Evolutionary conservation across 2,888 invertebrate species (phyloP).

Genomic region (Lasioglossum figueresi): DNA sequence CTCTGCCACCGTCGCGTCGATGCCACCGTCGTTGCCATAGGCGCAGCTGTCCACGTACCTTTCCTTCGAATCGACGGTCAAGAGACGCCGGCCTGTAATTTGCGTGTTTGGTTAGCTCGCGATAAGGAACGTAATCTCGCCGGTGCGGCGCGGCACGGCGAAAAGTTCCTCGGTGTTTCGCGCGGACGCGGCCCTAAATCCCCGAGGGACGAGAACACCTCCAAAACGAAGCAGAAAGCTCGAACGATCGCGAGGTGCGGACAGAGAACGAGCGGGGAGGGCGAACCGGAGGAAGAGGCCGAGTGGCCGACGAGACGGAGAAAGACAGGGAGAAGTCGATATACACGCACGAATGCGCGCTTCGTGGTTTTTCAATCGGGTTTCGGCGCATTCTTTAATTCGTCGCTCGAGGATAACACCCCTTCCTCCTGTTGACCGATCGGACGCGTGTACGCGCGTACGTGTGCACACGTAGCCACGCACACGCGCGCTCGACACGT

Average conservation of each 20-base stretch:
- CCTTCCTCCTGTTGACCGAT: constrained; percentile 45
- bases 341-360: constrained; percentile 65
- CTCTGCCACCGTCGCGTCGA: background rate
- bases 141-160: constrained; percentile 12
- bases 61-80: background rate
- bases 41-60: background rate
- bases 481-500: constrained; percentile 47
- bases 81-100: constrained; percentile 13
- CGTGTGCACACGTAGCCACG: constrained; percentile 26
- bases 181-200: constrained; percentile 63
- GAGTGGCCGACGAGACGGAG: constrained; percentile 25
- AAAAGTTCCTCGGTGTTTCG: constrained; percentile 47
- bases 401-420: constrained; percentile 76
- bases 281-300: constrained; percentile 9
- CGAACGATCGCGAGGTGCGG: background rate
- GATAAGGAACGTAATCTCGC: constrained; percentile 17
- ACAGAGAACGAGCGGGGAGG: background rate
- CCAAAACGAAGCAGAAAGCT: constrained; percentile 48
- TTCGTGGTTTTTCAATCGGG: constrained; percentile 72
- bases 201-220: constrained; percentile 45
- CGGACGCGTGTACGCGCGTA: constrained; percentile 1
- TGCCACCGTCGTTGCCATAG: background rate
- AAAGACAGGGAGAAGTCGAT: constrained; percentile 33
- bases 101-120: background rate
- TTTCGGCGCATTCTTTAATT: constrained; percentile 78